Percentiles rank a stretch among this genome's conserved stretches.
Conservation (phyloP, 2,113 vertebrate genomes). For the Cebus imitator region DNA sequence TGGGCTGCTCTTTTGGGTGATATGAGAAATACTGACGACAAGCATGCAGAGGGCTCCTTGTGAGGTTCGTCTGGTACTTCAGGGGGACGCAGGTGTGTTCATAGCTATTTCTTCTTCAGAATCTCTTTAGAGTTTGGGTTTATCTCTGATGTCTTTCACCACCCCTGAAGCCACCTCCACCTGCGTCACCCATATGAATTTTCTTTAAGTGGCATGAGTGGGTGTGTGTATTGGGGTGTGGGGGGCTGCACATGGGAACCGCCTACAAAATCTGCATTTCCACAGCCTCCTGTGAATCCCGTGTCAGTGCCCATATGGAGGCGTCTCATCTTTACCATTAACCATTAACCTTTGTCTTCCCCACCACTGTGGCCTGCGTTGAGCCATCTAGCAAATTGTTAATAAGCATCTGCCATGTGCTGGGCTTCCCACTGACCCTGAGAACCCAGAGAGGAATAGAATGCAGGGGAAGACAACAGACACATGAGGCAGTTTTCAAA, state of each 20-base stretch:
- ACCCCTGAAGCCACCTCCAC: neutral
- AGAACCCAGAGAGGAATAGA: neutral
- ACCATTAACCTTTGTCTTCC: neutral
- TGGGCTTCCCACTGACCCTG: neutral
- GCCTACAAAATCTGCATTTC: neutral
- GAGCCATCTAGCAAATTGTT: neutral
- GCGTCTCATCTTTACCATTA: neutral
- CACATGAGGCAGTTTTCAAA: neutral
- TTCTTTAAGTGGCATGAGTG: neutral
- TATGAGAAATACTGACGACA: neutral
- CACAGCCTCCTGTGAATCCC: neutral
- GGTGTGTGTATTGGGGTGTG: neutral
- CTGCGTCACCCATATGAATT: neutral
- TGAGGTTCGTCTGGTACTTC: neutral
- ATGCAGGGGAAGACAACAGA: neutral
- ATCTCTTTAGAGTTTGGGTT: neutral
- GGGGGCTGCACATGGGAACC: rapidly evolving
- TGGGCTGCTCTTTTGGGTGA: neutral
- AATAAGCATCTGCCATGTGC: neutral
- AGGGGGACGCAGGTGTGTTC: neutral
- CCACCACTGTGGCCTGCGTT: neutral
- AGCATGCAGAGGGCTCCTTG: neutral
- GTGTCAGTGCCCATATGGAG: rapidly evolving
- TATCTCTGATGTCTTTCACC: neutral
- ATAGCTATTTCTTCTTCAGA: neutral